Conservation (phyloP, 1,140 invertebrate genomes). For the Lordiphosa mommai region DNA sequence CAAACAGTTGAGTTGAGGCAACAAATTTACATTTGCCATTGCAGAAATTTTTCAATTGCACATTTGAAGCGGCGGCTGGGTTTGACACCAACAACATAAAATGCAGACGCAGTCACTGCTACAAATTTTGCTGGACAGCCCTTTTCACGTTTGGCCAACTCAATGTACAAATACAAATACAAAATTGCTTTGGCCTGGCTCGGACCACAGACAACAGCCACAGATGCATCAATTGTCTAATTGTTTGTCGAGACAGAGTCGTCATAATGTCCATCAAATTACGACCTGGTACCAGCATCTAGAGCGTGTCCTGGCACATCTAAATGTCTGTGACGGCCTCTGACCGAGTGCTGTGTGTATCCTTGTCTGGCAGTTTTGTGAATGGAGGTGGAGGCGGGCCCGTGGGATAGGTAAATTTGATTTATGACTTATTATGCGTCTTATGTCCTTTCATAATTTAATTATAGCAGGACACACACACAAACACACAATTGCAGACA, state of each 20-base stretch:
- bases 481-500: conserved; percentile 17
- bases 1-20: conserved; percentile 24
- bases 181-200: conserved; percentile 21
- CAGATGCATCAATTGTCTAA: conserved; percentile 75
- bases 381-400: conserved; percentile 14
- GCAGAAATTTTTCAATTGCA: conserved; percentile 58
- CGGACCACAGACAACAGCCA: conserved; percentile 32
- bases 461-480: conserved; percentile 70
- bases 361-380: conserved; percentile 11
- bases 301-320: neutral
- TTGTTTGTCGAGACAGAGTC: conserved; percentile 73
- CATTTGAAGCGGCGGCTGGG: conserved; percentile 37
- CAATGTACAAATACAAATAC: conserved; percentile 38
- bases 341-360: conserved; percentile 30
- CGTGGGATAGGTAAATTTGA: conserved; percentile 78
- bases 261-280: conserved; percentile 70
- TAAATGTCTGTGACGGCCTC: conserved; percentile 22
- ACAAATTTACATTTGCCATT: conserved; percentile 31
- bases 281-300: neutral
- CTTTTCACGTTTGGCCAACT: conserved; percentile 48
- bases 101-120: conserved; percentile 41
- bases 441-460: conserved; percentile 79
- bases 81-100: conserved; percentile 65
- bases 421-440: conserved; percentile 79
- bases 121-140: conserved; percentile 31